These are phyloP conservation scores for Dipus sagitta DNA, from an alignment of 2,797 vertebrate genomes.

Conservation along the genomic window DNA sequence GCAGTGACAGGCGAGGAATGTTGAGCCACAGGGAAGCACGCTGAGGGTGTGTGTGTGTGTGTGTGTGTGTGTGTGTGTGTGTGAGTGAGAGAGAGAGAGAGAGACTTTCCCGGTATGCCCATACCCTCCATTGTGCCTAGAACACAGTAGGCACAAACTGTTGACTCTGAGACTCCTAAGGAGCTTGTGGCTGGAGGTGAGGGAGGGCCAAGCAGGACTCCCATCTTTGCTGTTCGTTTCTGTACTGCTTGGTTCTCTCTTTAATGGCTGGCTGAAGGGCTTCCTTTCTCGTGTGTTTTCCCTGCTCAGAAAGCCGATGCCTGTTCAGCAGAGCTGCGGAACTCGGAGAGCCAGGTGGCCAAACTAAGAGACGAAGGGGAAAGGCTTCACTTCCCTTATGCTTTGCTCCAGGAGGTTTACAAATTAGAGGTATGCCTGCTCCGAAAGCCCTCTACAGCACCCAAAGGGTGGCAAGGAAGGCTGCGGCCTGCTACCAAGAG, in stretches of 20 bases:
- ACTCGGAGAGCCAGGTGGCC: conserved; percentile 87
- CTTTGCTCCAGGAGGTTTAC: conserved; percentile 87
- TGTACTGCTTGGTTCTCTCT: neutral
- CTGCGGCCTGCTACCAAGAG: neutral
- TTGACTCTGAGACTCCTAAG: too few relatives aligned
- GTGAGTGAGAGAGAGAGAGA: neutral
- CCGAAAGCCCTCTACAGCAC: neutral
- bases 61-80: too few relatives aligned
- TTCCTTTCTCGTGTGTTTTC: neutral
- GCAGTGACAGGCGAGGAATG: neutral
- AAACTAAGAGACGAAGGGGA: conserved; percentile 88
- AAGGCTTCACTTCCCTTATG: conserved; percentile 82
- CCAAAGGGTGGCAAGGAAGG: too few relatives aligned
- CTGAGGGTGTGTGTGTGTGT: neutral
- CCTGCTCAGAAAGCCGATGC: conserved; percentile 82
- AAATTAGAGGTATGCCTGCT: conserved; percentile 90
- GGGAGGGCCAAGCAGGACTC: accelerated
- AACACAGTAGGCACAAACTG: accelerated
- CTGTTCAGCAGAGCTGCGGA: conserved; percentile 86
- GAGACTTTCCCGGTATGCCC: accelerated
- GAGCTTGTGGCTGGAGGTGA: neutral
- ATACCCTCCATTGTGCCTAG: accelerated
- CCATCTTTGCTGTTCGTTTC: neutral
- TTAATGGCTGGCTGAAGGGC: neutral
- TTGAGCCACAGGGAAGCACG: neutral